phyloP scores from a whole-genome alignment of 2,888 invertebrate species.

The Clusia tigrina region DNA sequence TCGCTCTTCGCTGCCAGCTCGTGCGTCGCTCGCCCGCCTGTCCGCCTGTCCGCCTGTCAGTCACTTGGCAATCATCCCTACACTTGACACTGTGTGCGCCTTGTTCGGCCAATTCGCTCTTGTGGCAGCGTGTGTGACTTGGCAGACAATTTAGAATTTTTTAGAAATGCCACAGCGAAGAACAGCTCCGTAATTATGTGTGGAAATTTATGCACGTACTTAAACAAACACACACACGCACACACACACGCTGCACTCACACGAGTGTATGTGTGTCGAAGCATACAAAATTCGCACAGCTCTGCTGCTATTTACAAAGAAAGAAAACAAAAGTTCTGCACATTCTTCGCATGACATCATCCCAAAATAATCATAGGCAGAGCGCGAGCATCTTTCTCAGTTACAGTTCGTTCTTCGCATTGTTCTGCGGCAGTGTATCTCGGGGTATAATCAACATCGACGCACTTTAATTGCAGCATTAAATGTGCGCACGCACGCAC shows the following conservation, averaged over 20 bases:
- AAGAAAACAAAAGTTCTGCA: slow-evolving; percentile 6
- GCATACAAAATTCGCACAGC: neutral
- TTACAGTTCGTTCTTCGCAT: no score
- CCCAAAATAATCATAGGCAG: slow-evolving; percentile 13
- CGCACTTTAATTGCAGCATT: slow-evolving; percentile 17
- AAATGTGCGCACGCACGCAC: slow-evolving; percentile 23
- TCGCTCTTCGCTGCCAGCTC: no score
- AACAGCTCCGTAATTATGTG: neutral
- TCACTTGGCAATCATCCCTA: slow-evolving; percentile 15
- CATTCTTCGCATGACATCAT: slow-evolving; percentile 30
- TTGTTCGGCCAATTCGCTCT: no score
- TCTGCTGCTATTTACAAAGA: neutral
- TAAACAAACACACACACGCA: no score
- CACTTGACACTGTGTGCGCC: slow-evolving; percentile 19
- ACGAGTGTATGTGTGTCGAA: neutral
- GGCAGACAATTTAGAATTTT: no score
- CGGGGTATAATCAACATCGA: slow-evolving; percentile 1
- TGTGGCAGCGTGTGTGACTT: no score
- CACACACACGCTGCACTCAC: neutral
- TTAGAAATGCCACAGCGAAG: neutral
- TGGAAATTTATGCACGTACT: neutral
- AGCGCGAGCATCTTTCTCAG: neutral
- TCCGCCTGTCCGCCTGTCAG: slow-evolving; percentile 1
- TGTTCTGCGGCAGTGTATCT: no score
- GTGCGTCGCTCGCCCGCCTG: no score